A percentile compares a stretch with the other conserved stretches of the same genome.
These are phyloP conservation scores for Merluccius polli DNA, from an alignment of 2,797 vertebrate genomes.

Conservation along the genomic window DNA sequence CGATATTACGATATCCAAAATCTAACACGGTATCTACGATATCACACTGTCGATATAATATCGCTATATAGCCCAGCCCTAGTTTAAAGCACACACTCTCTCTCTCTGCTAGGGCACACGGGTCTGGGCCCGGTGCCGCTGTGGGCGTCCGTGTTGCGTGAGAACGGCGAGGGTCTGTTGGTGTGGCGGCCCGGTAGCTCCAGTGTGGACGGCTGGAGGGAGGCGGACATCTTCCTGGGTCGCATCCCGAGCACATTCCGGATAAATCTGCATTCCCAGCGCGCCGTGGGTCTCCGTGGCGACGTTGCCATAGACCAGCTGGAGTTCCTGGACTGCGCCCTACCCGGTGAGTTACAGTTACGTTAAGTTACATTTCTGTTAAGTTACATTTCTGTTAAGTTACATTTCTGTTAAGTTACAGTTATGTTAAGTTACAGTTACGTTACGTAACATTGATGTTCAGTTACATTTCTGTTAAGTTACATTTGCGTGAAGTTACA, in stretches of 20 bases:
- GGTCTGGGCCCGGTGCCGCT: conserved; percentile 55
- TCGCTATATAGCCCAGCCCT: too few species aligned
- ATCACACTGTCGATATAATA: too few species aligned
- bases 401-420: too few species aligned
- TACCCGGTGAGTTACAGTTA: conserved; percentile 61
- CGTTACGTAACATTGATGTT: too few species aligned
- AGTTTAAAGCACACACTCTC: not conserved
- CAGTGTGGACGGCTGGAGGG: conserved; percentile 73
- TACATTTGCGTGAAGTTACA: too few species aligned
- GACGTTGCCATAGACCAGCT: conserved; percentile 83
- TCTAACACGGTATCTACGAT: too few species aligned
- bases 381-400: too few species aligned
- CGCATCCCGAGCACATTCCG: conserved; percentile 66
- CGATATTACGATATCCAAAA: too few species aligned
- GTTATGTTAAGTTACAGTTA: too few species aligned
- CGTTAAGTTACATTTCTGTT: not conserved
- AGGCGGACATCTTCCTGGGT: conserved; percentile 76
- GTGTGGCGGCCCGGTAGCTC: conserved; percentile 77
- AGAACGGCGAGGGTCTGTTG: conserved; percentile 46
- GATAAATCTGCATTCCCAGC: conserved; percentile 73
- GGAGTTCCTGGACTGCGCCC: conserved; percentile 80
- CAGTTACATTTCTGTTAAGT: too few species aligned
- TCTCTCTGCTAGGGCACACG: conserved; percentile 41
- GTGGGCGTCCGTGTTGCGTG: conserved; percentile 58
- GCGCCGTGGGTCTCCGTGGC: conserved; percentile 43